Base-by-base conservation (phyloP, 35 echinoderm and acorn worm species). In the Anneissia japonica region DNA sequence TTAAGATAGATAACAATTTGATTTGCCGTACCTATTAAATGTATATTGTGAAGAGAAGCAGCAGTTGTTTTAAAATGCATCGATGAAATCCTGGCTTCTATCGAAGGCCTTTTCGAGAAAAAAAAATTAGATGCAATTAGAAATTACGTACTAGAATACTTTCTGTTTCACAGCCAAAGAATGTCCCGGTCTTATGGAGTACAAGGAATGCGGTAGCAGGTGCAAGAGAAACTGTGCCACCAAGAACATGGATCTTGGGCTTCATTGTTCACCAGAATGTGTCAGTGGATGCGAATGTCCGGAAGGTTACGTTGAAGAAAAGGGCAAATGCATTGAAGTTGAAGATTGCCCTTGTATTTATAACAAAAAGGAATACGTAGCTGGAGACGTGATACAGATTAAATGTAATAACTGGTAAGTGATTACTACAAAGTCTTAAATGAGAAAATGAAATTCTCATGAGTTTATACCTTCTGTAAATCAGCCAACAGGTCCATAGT, bases 331-430 rank as follows among this genome's bases (percentile, higher is more conserved):
- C 72, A 81, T 97, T 36, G 38, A 73, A 4, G 79, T 79, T 11
- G 90, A 97, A 56, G 64, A 90, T 16, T 97, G 94, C 80, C 94
- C 94, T 13, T 97, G 94, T 84, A 64, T 88, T 39, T 90, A 97
- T 38, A 97, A 97, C 46, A 86, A 87, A 78, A 84, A 92, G 90
- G 90, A 92, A 39, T 97, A 92, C 35, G 87, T 82, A 34, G 83
- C 90, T 0, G 90, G 90, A 12, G 87, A 81, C 30, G 83, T 79
- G 10, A 84, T 92, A 13, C 46, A 82, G 39, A 79, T 87, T 23
- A 90, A 87, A 46, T 97, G 94, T 33, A 97, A 97, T 33, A 40
- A 80, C 21, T 97, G 94, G 94, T 97, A 35, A 97, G 94, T 88
- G 5, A 9, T 75, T 75, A 30, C 6, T 32, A 30, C 4, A n/a